Percentiles rank a stretch among this genome's conserved stretches.
Evolutionary conservation across 2,113 vertebrate species (phyloP).

Genomic region (Nasalis larvatus): DNA sequence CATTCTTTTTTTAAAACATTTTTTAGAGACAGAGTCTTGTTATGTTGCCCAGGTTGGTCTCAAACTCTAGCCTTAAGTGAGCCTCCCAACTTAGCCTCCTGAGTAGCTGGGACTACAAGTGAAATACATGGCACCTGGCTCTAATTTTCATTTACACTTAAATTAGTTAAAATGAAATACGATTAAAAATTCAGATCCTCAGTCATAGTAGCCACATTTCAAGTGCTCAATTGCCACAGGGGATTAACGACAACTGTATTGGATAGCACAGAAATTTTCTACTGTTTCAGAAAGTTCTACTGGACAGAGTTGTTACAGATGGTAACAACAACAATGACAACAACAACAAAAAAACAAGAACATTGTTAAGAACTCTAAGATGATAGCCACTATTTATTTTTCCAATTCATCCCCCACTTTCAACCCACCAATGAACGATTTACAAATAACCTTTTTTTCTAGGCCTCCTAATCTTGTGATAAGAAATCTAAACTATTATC

Average conservation of each 20-base stretch:
- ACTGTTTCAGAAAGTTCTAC: not conserved
- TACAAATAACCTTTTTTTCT: not conserved
- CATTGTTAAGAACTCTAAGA: not conserved
- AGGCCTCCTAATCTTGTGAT: not conserved
- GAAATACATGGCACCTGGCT: not conserved
- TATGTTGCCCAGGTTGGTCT: not conserved
- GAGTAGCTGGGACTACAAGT: not conserved
- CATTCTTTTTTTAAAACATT: not conserved
- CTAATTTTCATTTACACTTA: not conserved
- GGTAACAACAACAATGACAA: not conserved
- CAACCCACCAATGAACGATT: not conserved
- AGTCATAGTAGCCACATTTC: not conserved
- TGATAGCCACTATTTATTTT: not conserved
- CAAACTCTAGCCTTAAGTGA: not conserved
- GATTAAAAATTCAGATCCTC: not conserved
- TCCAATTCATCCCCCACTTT: not conserved
- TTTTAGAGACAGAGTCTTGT: not conserved
- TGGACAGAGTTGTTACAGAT: not conserved
- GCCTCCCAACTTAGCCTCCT: not conserved
- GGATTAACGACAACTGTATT: not conserved
- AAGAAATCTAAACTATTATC: slow-evolving; percentile 1
- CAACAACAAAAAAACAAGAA: not conserved
- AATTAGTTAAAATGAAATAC: not conserved
- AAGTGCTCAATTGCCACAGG: not conserved
- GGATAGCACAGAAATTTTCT: not conserved